A percentile compares a stretch with the other conserved stretches of the same genome.
Evolutionary conservation across 2,113 vertebrate genomes (phyloP).

Genomic region (Macaca nemestrina): DNA sequence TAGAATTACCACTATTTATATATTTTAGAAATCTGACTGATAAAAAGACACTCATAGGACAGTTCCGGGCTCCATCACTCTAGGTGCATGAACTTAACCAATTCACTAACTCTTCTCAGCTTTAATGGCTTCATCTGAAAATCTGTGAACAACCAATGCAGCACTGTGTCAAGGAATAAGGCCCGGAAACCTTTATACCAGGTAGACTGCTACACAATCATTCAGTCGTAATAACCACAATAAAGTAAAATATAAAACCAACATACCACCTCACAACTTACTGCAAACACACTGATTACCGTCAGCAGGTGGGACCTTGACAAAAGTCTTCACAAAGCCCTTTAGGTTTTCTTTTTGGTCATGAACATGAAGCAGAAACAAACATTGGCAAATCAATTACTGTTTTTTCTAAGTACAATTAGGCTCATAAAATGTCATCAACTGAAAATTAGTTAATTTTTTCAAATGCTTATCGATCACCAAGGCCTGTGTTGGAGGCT

Average conservation of each 20-base stretch:
- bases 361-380: conserved; percentile 87
- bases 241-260: background rate
- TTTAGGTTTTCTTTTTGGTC: conserved; percentile 82
- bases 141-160: background rate
- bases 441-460: background rate
- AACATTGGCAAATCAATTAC: background rate
- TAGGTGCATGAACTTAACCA: background rate
- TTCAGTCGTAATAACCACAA: background rate
- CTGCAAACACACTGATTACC: conserved; percentile 84
- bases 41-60: background rate
- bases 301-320: conserved; percentile 31
- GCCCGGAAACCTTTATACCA: background rate
- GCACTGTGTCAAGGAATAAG: background rate
- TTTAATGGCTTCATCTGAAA: background rate
- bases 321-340: conserved; percentile 84
- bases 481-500: background rate
- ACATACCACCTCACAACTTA: conserved; percentile 87
- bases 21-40: background rate
- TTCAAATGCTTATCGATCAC: background rate
- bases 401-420: background rate
- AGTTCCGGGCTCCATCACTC: background rate
- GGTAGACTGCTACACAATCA: too few relatives aligned
- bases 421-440: background rate
- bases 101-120: background rate
- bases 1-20: background rate